Base-by-base conservation (phyloP, 2,888 invertebrate genomes). In the Drosophila antonietae region DNA sequence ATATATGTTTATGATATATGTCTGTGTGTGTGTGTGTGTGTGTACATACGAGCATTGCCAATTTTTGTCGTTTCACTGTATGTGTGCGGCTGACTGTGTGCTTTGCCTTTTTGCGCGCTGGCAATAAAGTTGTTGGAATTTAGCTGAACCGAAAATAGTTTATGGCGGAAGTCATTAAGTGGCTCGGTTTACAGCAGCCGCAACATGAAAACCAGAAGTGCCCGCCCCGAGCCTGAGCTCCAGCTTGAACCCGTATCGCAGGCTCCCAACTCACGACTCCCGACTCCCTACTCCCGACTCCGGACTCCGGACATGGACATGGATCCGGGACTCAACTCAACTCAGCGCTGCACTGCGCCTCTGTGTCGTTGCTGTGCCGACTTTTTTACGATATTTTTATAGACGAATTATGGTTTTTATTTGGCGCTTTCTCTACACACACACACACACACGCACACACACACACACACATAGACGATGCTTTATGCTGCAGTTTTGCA, bases 51-150 rank as follows among this genome's bases (percentile, higher is more conserved):
- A 70, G 65, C 78, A 70, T 74, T 83, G 79, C 72, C 80, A 81
- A 84, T 84, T 84, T 84, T 84, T 84, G 84, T 85, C 84, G 81
- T 73, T 79, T 70, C 75, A 70, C 76, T 76, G 64, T 70, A 7
- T 31, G n/a, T 15, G 28, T 14, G 12, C 3, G 23, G n/a, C 73
- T 74, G 75, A 43, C 55, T 62, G 44, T 70, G 56, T 59, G 58
- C 62, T 64, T 57, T 68, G 76, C 70, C 73, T 81, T 73, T 72
- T 69, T 73, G 72, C 64, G 66, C 68, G 62, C 61, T 65, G 81
- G 86, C 88, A 86, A 88, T 87, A 87, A 87, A 87, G 88, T 88
- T 84, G 86, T 87, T 88, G 86, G 88, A 88, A 88, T 87, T 87
- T 86, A 84, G 88, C 84, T 86, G 84, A 86, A 87, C 84, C 84